These are phyloP conservation scores for Drosophila formosana DNA, from an alignment of 2,888 invertebrate species.

Conservation along the genomic window DNA sequence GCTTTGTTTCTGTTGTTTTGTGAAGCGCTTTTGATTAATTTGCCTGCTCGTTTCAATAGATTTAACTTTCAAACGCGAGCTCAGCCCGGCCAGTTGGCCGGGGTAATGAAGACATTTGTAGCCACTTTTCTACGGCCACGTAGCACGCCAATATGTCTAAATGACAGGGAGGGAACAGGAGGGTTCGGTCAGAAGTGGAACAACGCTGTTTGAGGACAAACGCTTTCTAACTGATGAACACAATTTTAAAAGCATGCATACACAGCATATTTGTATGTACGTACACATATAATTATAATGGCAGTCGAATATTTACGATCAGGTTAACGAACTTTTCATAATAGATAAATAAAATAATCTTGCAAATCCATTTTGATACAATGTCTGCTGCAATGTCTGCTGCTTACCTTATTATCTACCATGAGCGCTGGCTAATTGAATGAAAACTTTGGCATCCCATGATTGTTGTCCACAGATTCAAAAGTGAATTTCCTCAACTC, in stretches of 20 bases:
- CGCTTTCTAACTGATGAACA: slow-evolving; percentile 60
- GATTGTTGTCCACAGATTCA: no score
- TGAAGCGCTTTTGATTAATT: slow-evolving; percentile 69
- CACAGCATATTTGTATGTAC: not conserved
- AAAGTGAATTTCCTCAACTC: no score
- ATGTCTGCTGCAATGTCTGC: not conserved
- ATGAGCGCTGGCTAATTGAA: not conserved
- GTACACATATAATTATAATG: not conserved
- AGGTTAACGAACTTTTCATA: not conserved
- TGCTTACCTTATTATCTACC: not conserved
- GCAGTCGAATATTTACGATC: not conserved
- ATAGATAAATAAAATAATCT: not conserved
- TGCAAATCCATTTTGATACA: no score
- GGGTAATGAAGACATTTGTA: slow-evolving; percentile 43
- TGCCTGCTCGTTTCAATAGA: slow-evolving; percentile 56
- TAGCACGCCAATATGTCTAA: slow-evolving; percentile 48
- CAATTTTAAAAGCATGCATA: slow-evolving; percentile 22
- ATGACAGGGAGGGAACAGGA: slow-evolving; percentile 18
- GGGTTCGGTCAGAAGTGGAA: slow-evolving; percentile 3
- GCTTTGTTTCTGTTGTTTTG: slow-evolving; percentile 31
- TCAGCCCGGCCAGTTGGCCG: not conserved
- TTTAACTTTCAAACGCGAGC: slow-evolving; percentile 66
- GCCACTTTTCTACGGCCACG: slow-evolving; percentile 42
- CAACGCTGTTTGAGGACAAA: slow-evolving; percentile 43
- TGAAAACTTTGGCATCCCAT: no score